phyloP scores from a whole-genome alignment of 2,888 invertebrate genomes.

The Leucoma salicis region DNA sequence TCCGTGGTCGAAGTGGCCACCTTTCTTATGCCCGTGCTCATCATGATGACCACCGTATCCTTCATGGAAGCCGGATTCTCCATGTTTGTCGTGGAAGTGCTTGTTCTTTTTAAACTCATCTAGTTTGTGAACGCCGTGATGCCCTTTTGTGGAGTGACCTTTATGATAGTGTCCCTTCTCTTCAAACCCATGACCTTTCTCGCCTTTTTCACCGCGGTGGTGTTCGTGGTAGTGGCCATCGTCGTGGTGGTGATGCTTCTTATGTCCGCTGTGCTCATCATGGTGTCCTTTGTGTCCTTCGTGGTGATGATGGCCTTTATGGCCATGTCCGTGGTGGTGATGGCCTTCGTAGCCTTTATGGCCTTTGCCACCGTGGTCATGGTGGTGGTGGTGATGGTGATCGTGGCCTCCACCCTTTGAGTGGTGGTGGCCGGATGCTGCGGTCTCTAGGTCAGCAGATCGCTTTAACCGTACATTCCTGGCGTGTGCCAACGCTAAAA shows the following conservation, averaged over 20 bases:
- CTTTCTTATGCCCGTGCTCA: constrained; percentile 90
- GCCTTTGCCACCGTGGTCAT: constrained; percentile 85
- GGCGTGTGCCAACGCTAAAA: constrained; percentile 70
- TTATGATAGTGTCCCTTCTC: constrained; percentile 88
- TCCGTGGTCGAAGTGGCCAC: constrained; percentile 89
- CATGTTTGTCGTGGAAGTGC: constrained; percentile 92
- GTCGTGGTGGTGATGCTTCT: constrained; percentile 84
- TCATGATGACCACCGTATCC: constrained; percentile 90
- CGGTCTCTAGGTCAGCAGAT: constrained; percentile 76
- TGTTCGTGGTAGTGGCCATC: constrained; percentile 85
- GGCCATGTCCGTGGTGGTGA: constrained; percentile 85
- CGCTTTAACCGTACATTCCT: constrained; percentile 67
- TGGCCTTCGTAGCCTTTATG: constrained; percentile 86
- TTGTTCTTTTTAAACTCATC: constrained; percentile 93
- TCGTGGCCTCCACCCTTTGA: constrained; percentile 84
- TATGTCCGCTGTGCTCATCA: constrained; percentile 83
- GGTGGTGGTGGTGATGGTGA: constrained; percentile 84
- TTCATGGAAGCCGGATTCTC: constrained; percentile 88
- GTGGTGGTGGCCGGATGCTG: constrained; percentile 67
- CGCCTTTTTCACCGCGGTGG: constrained; percentile 85
- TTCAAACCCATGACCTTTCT: constrained; percentile 80
- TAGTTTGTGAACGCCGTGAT: constrained; percentile 91
- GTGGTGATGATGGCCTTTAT: constrained; percentile 88
- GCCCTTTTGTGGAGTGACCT: constrained; percentile 92
- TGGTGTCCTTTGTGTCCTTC: constrained; percentile 83